These are phyloP conservation scores for Poeciliopsis infans DNA, from an alignment of 2,797 vertebrate genomes.

Conservation along the genomic window DNA sequence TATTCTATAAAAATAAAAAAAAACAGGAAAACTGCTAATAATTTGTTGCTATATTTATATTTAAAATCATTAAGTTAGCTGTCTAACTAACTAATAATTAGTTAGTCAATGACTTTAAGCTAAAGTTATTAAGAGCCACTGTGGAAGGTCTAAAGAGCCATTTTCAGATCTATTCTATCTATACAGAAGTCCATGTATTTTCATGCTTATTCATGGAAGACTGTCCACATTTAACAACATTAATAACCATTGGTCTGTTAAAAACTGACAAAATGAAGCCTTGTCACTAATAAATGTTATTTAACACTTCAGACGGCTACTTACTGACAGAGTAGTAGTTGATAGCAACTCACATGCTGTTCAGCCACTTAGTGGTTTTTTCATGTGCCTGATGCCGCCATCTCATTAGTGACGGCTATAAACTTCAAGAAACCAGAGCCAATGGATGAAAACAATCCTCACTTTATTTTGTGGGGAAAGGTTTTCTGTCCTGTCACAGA, in stretches of 20 bases:
- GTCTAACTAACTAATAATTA: too few relatives aligned
- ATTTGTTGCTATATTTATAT: background rate
- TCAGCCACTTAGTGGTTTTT: conserved; percentile 9
- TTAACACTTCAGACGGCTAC: background rate
- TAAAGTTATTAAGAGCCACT: too few relatives aligned
- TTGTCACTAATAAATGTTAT: conserved; percentile 1
- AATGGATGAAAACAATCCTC: background rate
- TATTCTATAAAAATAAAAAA: background rate
- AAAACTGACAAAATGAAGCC: background rate
- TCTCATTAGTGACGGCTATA: background rate
- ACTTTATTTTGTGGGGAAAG: background rate
- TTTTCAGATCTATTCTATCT: background rate
- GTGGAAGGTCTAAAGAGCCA: background rate
- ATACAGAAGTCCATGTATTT: background rate
- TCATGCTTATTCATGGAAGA: background rate
- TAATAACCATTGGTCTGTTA: background rate
- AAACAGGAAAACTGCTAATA: background rate
- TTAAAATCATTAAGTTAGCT: background rate
- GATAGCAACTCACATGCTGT: conserved; percentile 5
- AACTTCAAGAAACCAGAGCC: background rate
- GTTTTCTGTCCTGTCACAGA: background rate
- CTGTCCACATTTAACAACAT: background rate
- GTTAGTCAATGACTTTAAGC: background rate
- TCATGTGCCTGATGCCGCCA: conserved; percentile 1
- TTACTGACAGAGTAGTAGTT: background rate